Evolutionary conservation across 23 tunicate species (phyloP).

Genomic region (Trididemnum clinides): DNA sequence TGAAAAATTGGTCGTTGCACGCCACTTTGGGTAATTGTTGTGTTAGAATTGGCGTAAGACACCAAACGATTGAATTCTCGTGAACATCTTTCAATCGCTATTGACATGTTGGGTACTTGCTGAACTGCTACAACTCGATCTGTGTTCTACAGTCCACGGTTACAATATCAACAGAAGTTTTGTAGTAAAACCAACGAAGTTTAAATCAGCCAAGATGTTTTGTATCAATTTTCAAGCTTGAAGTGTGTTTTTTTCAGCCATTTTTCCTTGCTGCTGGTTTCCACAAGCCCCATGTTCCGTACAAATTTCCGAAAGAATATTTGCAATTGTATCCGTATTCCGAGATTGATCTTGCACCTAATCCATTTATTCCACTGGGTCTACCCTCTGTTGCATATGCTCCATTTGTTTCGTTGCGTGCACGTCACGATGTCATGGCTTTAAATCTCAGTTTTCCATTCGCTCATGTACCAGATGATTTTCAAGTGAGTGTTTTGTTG

Average conservation of each 20-base stretch:
- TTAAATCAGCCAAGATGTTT: too few relatives aligned
- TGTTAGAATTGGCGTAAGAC: too few relatives aligned
- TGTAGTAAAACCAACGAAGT: too few relatives aligned
- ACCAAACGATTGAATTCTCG: too few relatives aligned
- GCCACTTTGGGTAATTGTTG: too few relatives aligned
- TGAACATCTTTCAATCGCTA: too few relatives aligned
- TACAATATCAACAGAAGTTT: too few relatives aligned
- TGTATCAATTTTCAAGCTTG: not conserved
- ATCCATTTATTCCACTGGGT: slow-evolving; percentile 62
- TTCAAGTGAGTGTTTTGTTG: slow-evolving; percentile 60
- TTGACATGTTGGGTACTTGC: too few relatives aligned
- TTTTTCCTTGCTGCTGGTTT: slow-evolving; percentile 98
- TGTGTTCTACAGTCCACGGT: too few relatives aligned
- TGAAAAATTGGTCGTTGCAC: too few relatives aligned
- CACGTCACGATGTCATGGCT: slow-evolving; percentile 59
- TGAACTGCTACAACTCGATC: too few relatives aligned
- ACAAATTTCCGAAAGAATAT: slow-evolving; percentile 88
- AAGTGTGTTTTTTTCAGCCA: slow-evolving; percentile 60
- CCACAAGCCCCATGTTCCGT: slow-evolving; percentile 96
- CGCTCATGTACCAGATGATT: slow-evolving; percentile 77
- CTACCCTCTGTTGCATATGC: slow-evolving; percentile 86
- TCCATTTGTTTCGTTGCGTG: slow-evolving; percentile 56
- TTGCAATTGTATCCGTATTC: slow-evolving; percentile 65
- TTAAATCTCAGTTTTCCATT: slow-evolving; percentile 87
- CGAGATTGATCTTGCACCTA: slow-evolving; percentile 68